Base-by-base conservation (phyloP, 2,113 vertebrate genomes). In the Microcebus jonahi region DNA sequence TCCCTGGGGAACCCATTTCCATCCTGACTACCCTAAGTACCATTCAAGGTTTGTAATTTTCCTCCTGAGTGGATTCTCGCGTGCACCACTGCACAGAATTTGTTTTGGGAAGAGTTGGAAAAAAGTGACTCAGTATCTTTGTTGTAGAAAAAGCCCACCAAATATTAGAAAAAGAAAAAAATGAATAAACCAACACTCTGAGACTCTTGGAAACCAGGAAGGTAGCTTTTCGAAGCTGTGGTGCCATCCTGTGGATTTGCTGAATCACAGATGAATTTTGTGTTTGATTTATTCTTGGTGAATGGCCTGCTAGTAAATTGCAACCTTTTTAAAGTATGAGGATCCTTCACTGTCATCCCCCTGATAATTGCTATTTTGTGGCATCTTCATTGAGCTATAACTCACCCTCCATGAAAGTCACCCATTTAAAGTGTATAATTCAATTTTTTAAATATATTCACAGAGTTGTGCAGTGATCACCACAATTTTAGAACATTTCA, bases 211-310 rank as follows among this genome's bases (percentile, higher is more conserved):
- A 71, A 80, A 53, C 57, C 21, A 31, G 65, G 65, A 79, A n/a
- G 11, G 39, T 55, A 48, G 53, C 3, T 93, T 85, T 50, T 17
- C 23, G 48, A 82, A 70, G 55, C 48, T 95, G 81, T 90, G 77
- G 81, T 73, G 82, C 90, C 94, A 92, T 57, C 96, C 79, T 86
- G 75, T 96, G 97, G 90, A 61, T 23, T 53, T 88, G 55, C n/a
- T 95, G 88, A 70, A 39, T 90, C 55, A 88, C 84, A 92, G 23
- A 73, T 84, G 36, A 75, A 75, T 63, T 86, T 91, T 82, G n/a
- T 53, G 29, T 93, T 82, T 55, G 23, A 57, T 39, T 94, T 88
- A 27, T 65, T 95, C 29, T 82, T 21, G 25, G 27, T 42, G n/a
- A 96, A 36, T 53, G 79, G 42, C 11, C 90, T 53, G 75, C 42